Conservation (phyloP, 2,888 invertebrate species). For the Euphydryas editha region DNA sequence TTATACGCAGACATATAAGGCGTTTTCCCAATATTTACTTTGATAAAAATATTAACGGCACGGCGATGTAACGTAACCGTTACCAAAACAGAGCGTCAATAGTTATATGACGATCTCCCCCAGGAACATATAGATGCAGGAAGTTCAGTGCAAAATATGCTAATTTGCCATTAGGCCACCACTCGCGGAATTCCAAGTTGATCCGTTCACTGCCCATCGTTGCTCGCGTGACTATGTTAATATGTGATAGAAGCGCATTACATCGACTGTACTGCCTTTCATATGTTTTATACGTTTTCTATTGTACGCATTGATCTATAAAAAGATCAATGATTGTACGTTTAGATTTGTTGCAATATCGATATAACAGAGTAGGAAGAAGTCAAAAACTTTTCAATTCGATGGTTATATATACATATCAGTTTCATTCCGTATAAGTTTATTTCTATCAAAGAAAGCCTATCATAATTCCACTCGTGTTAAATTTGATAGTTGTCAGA, state of each 20-base stretch:
- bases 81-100: neutral
- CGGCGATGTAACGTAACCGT: neutral
- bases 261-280: constrained; percentile 15
- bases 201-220: constrained; percentile 20
- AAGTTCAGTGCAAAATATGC: constrained; percentile 36
- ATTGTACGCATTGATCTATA: neutral
- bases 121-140: constrained; percentile 36
- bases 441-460: too few relatives aligned
- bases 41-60: neutral
- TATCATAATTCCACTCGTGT: too few relatives aligned
- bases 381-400: too few relatives aligned
- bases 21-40: neutral
- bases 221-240: constrained; percentile 30
- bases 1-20: too few relatives aligned
- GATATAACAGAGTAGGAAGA: neutral
- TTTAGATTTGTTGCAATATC: neutral
- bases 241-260: constrained; percentile 17
- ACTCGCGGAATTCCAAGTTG: constrained; percentile 32
- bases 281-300: constrained; percentile 8
- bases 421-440: too few relatives aligned
- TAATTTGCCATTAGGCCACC: constrained; percentile 27
- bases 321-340: too few relatives aligned
- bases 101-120: constrained; percentile 11
- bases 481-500: too few relatives aligned
- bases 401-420: too few relatives aligned